Evolutionary conservation across 1,140 invertebrate genomes (phyloP), one percentile per base, ranked within the genome.

Genomic region (Cecropterus lyciades): DNA sequence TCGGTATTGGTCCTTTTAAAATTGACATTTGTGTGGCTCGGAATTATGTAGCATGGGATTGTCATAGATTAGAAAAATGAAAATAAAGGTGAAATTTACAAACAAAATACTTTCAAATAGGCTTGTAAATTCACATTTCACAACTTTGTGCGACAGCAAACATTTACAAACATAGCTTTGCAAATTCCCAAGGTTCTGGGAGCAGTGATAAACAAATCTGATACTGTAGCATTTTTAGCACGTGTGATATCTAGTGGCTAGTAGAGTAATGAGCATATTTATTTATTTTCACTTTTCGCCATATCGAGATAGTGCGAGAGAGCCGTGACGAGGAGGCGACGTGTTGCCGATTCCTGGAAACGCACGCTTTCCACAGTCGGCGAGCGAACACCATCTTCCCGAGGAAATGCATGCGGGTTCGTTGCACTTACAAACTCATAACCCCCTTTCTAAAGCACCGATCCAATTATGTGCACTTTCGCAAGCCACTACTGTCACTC

Each of bases 381-480:
- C 69, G 74, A 72, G 68, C 76, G 73, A 75, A 80, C 79, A 79
- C 80, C 87, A 87, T 91, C 87, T 89, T 89, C 89, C 87, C 85
- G 85, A 81, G 85, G 79, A 91, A 89, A 87, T 83, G 83, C 84
- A 85, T 73, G 83, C 85, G 86, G 81, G 89, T 87, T 91, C 89
- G 85, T 85, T 89, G 89, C 87, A 89, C 89, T 89, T 82, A 87
- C 89, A 87, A 91, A 91, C 89, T 91, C 89, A 88, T 91, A 91
- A 91, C 87, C 89, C 89, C 86, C 89, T 91, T 90, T 90, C 89
- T 89, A 89, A 91, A 91, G 89, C 86, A 80, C 82, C 87, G 89
- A 91, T 91, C 86, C 89, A 91, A 91, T 91, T 91, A 91, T 89
- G 85, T 89, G 89, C 87, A 91, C 89, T 91, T 91, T 91, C 89